phyloP scores from a whole-genome alignment of 2,888 invertebrate species.

The Leptinotarsa juncta region DNA sequence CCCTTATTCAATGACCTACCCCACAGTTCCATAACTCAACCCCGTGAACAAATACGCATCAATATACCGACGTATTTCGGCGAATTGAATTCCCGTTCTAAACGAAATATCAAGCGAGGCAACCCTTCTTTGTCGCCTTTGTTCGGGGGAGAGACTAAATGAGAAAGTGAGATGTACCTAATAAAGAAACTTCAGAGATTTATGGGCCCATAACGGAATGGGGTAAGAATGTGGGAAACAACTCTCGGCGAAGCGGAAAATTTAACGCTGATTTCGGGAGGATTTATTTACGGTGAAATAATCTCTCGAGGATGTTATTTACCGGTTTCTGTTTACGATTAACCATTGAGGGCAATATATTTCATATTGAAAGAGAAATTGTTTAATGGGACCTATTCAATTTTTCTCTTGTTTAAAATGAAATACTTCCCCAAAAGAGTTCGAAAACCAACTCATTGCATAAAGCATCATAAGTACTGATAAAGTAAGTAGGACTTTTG shows the following conservation, averaged over 20 bases:
- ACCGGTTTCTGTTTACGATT: not conserved
- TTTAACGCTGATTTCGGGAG: slow-evolving; percentile 12
- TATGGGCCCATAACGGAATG: slow-evolving; percentile 16
- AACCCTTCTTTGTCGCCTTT: slow-evolving; percentile 9
- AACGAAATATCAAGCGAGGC: slow-evolving; percentile 1
- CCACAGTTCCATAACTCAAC: slow-evolving; percentile 4
- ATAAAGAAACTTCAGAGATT: slow-evolving; percentile 11
- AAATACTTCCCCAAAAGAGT: too few species aligned
- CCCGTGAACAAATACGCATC: slow-evolving; percentile 20
- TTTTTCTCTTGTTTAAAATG: too few species aligned
- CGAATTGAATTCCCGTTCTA: slow-evolving; percentile 17
- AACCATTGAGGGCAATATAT: not conserved
- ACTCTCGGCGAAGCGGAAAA: slow-evolving; percentile 7
- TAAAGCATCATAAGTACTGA: too few species aligned
- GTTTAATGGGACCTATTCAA: too few species aligned
- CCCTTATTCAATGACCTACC: slow-evolving; percentile 2
- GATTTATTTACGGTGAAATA: slow-evolving; percentile 4
- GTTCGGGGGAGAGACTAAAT: slow-evolving; percentile 9
- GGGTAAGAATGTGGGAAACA: slow-evolving; percentile 19
- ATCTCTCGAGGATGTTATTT: not conserved
- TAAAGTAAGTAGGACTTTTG: too few species aligned
- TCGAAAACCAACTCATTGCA: too few species aligned
- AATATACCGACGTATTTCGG: slow-evolving; percentile 8
- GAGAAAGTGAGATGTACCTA: slow-evolving; percentile 21
- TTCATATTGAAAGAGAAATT: too few species aligned